These are phyloP conservation scores for Galeopterus variegatus DNA, from an alignment of 2,113 vertebrate species.

Conservation along the genomic window DNA sequence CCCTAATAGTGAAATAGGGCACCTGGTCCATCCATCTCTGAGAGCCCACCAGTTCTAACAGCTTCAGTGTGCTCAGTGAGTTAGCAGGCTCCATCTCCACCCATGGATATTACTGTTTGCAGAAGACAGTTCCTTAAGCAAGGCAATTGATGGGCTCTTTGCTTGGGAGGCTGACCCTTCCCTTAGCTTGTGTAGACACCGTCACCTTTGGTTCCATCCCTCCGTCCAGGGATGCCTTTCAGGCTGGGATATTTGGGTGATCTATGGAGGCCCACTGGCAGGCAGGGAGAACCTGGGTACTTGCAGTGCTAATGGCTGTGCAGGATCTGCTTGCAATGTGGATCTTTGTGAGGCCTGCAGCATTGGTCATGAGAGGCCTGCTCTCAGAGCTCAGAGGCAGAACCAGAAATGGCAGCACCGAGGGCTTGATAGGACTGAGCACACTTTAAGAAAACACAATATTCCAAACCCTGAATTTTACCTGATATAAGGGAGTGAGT, in stretches of 20 bases:
- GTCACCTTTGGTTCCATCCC: background rate
- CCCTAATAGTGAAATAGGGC: background rate
- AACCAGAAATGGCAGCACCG: background rate
- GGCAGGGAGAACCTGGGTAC: background rate
- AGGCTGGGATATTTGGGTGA: background rate
- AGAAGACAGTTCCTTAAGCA: background rate
- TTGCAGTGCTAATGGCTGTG: accelerated
- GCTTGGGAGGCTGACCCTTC: background rate
- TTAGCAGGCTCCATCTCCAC: accelerated
- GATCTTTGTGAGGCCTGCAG: accelerated
- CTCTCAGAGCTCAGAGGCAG: background rate
- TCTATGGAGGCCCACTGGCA: background rate
- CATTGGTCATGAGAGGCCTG: accelerated
- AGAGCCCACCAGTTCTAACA: background rate
- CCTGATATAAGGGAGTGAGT: background rate
- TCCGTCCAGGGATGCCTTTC: background rate
- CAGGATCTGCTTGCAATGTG: background rate
- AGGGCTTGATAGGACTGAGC: background rate
- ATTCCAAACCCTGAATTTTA: background rate
- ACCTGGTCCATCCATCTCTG: background rate
- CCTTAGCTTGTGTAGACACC: background rate
- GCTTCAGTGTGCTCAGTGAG: background rate
- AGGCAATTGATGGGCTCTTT: background rate
- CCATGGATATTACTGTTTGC: accelerated
- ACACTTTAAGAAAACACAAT: background rate